These are phyloP conservation scores for Cynaeus angustus DNA, from an alignment of 2,888 invertebrate genomes.

Conservation along the genomic window DNA sequence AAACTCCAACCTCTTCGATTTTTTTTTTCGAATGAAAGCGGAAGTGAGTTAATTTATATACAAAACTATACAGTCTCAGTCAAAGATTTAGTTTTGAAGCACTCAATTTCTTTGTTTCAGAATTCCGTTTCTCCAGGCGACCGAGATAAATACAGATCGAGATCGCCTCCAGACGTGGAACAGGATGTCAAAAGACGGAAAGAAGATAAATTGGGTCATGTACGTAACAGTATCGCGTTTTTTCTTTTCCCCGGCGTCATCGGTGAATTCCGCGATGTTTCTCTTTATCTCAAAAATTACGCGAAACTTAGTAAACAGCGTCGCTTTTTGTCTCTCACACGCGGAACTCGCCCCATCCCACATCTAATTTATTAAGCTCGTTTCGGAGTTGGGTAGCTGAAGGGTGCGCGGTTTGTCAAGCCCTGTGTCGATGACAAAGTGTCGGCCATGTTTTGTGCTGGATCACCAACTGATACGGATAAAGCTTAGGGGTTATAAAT, in stretches of 20 bases:
- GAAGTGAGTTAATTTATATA: too few relatives aligned
- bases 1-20: too few relatives aligned
- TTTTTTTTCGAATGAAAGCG: too few relatives aligned
- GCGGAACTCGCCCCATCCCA: conserved; percentile 9
- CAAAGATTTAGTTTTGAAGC: conserved; percentile 24
- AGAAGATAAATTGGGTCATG: conserved; percentile 89
- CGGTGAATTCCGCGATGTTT: conserved; percentile 18
- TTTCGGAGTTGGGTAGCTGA: conserved; percentile 26
- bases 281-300: conserved; percentile 23
- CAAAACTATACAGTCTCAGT: too few relatives aligned
- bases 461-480: conserved; percentile 64
- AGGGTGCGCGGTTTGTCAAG: conserved; percentile 58
- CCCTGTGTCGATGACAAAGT: conserved; percentile 65
- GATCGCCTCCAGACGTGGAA: conserved; percentile 81
- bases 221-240: conserved; percentile 72
- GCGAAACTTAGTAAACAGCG: conserved; percentile 9
- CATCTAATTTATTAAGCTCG: conserved; percentile 50
- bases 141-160: conserved; percentile 87
- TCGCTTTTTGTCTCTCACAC: conserved; percentile 17
- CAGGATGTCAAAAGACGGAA: conserved; percentile 84
- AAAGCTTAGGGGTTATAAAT: conserved; percentile 65
- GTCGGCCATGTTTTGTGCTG: conserved; percentile 65
- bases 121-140: conserved; percentile 91
- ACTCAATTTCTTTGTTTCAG: conserved; percentile 72
- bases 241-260: conserved; percentile 15